Conservation (phyloP, 2,888 invertebrate species). For the Drosophila longiperda region DNA sequence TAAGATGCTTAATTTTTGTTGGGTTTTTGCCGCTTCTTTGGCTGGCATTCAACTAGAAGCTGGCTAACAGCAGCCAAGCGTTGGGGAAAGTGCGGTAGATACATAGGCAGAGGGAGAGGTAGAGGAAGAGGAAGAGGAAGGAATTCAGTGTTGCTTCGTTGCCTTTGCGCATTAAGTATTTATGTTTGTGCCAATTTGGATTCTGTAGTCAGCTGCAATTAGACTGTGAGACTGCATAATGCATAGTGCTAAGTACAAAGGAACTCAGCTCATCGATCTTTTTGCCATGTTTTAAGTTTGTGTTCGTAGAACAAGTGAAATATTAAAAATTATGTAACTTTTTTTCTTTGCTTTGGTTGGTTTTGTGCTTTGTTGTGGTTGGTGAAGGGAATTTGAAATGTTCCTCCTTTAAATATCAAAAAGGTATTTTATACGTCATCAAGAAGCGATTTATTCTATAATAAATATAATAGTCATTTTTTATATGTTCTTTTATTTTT, state of each 20-base stretch:
- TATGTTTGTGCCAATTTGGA: conserved; percentile 47
- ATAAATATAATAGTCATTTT: no score
- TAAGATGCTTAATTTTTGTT: conserved; percentile 68
- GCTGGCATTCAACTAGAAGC: conserved; percentile 48
- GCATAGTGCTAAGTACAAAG: conserved; percentile 1
- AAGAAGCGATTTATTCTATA: neutral
- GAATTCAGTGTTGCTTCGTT: conserved; percentile 11
- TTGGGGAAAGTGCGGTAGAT: no score
- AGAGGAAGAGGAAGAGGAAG: neutral
- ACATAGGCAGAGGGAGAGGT: no score
- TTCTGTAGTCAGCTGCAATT: conserved; percentile 34
- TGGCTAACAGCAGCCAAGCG: neutral
- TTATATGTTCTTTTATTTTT: no score
- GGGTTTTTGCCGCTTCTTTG: conserved; percentile 33
- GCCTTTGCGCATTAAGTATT: conserved; percentile 49
- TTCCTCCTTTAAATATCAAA: neutral
- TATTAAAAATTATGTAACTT: neutral
- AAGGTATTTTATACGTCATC: neutral
- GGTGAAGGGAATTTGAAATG: neutral
- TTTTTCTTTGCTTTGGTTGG: neutral
- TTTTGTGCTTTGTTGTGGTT: neutral
- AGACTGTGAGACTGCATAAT: conserved; percentile 32
- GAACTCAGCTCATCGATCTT: conserved; percentile 12
- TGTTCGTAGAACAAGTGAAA: neutral
- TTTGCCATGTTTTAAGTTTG: conserved; percentile 8